Base-by-base conservation (phyloP, 1,140 invertebrate genomes). In the Drosophila seguyi region DNA sequence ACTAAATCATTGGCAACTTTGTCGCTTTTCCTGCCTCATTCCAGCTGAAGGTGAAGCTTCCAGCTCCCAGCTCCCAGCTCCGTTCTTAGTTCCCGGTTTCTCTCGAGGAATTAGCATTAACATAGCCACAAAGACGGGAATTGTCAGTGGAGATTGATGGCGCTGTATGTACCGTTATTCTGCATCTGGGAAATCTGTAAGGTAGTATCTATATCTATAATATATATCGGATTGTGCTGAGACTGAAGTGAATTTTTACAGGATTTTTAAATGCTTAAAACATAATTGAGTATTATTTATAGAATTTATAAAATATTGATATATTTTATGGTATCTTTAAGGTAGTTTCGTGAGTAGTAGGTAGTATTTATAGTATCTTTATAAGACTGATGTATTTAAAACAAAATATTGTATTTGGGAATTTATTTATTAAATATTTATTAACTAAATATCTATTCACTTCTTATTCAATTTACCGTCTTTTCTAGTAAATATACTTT, bases 1-100 rank as follows among this genome's bases (percentile, higher is more conserved):
- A 88, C 85, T 88, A 88, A 88, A 88, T 88, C 84, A 88, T 84
- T 88, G 67, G 52, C 75, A 83, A 75, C 83, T 81, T 87, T 86
- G 82, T 86, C 82, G 78, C 69, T 72, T 61, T 47, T 39, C 66
- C 34, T 53, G 63, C 29, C 45, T 55, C 20, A 36, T 68, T 56
- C 13, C 48, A 50, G 48, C n/a, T 10, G 3, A 8, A 47, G 22
- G 22, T 47, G 3, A 22, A 47, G 45, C 45, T n/a, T 4, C 25
- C 20, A 53, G 50, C 18, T 53, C 3, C 16, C 48, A 31, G 27
- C 47, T 25, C 14, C 13, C 31, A 34, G 11, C 48, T 13, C 4
- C n/a, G 31, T 72, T 41, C 68, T 41, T 10, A 29, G 67, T 72
- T 72, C 66, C 65, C 36, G 67, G 68, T 72, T 73, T 71, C 63